Evolutionary conservation across 2,797 vertebrate genomes (phyloP), one percentile per base, ranked within the genome.

Genomic region (Fistularia commersonii): DNA sequence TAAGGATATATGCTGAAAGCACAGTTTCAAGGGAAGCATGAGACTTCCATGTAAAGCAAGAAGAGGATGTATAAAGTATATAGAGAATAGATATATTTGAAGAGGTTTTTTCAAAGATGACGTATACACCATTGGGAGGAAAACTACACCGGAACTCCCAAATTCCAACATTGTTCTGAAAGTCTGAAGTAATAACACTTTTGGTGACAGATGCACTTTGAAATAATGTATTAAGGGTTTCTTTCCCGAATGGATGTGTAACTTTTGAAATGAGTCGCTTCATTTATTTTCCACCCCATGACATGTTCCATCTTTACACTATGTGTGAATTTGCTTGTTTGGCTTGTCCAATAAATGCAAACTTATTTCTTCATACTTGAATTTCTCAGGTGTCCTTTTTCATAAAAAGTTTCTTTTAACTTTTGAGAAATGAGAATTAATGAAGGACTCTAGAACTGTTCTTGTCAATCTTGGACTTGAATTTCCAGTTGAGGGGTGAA

Each of bases 311-410:
- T 84, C 74, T 81, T 77, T 80, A 81, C 77, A 83, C 73, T 73
- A n/a, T 78, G 69, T 84, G 75, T 84, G 69, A 72, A 74, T 82
- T 76, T 81, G 73, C 66, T 38, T 42, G 65, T 84, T 81, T 77
- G 69, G 72, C 79, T 84, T 81, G 71, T 80, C 76, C 72, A 87
- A 87, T 87, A 85, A 87, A 88, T 65, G 61, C 74, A 85, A 82
- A 81, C 74, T 52, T 80, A 86, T 85, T 87, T 87, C 78, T 85
- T 85, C 76, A 80, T 73, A 53, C 41, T 32, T 12, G n/a, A 3
- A 23, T 10, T 51, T 38, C 1, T 5, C 11, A 3, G 11, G 11
- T 9, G 40, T 8, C 61, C 8, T 13, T 52, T 41, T 8, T 37
- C 2, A 14, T 45, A 32, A 3, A 32, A 9, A 45, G 6, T 1